Percentiles rank a stretch among this genome's conserved stretches.
Conservation (phyloP, 2,797 vertebrate species). For the Muscicapa comitata region DNA sequence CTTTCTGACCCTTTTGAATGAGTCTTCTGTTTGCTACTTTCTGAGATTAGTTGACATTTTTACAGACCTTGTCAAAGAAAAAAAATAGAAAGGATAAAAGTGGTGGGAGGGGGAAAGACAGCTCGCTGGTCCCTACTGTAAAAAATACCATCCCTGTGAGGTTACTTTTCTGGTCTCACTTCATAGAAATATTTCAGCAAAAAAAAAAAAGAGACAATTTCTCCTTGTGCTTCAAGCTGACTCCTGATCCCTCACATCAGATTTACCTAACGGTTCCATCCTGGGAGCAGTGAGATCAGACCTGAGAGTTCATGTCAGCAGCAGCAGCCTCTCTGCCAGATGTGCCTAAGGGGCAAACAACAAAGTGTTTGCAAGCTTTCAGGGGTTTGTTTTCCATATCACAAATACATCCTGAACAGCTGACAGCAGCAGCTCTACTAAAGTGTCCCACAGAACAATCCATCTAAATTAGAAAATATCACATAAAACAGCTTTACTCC, state of each 20-base stretch:
- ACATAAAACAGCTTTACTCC: background rate
- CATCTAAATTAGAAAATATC: constrained; percentile 35
- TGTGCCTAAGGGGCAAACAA: constrained; percentile 32
- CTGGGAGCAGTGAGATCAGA: constrained; percentile 35
- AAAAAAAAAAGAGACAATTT: constrained; percentile 39
- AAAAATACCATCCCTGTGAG: constrained; percentile 10
- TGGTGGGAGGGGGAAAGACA: constrained; percentile 1
- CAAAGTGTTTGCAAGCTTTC: constrained; percentile 47
- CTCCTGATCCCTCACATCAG: constrained; percentile 19
- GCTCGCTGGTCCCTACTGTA: constrained; percentile 23
- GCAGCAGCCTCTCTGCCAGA: constrained; percentile 44
- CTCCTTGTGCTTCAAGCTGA: constrained; percentile 28
- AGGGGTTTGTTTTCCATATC: constrained; percentile 25
- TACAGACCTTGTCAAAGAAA: constrained; percentile 54
- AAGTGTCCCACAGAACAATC: constrained; percentile 18
- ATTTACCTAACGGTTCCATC: constrained; percentile 63
- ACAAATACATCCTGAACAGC: constrained; percentile 42
- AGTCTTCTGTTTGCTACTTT: background rate
- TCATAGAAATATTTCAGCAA: constrained; percentile 64
- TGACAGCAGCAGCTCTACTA: constrained; percentile 39
- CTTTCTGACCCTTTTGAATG: constrained; percentile 35
- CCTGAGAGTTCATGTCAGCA: constrained; percentile 14
- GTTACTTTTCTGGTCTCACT: constrained; percentile 10
- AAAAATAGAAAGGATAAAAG: constrained; percentile 59
- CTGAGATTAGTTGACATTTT: constrained; percentile 17